Evolutionary conservation across 1,140 invertebrate genomes (phyloP), one percentile per base, ranked within the genome.

Genomic region (Mycetomoellerius zeteki): DNA sequence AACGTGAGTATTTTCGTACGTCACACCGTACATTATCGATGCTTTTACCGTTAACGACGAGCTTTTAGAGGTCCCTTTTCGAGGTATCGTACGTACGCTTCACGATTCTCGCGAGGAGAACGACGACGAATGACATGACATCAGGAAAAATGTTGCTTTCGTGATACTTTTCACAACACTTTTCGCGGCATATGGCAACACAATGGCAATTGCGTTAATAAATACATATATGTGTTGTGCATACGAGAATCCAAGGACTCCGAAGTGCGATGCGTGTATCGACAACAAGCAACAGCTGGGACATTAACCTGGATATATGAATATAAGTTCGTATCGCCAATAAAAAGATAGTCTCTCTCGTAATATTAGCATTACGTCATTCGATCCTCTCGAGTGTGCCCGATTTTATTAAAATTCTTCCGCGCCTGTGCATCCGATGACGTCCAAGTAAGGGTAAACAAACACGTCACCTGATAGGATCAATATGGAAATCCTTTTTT

Each of bases 11-110:
- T 84, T 84, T 84, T 84, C 80, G 54, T 84, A 84, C 80, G 37
- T 73, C 80, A 75, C 24, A 12, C 69, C 54, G 69, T 84, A 60
- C 69, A 84, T 84, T 84, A 84, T 84, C 80, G 80, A 84, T 84
- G 80, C 80, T 84, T 84, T 84, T 84, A 84, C 27, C 69, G 69
- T 56, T 84, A 84, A 84, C 80, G 69, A 84, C 54, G 77, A 14
- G 80, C 69, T 75, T 84, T 84, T 84, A 75, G 54, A 54, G 69
- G 14, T 19, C 37, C 27, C 65, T 62, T 82, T 54, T 62, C 56
- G 54, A 33, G 58, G 30, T 71, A 81, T 81, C 64, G 30, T 37
- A 37, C 27, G 24, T 37, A 37, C 27, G 37, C 19, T 47, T 19
- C 60, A 27, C 76, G 76, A 78, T 65, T 58, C 33, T 81, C 21